These are phyloP conservation scores for Hypanus sabinus DNA, from an alignment of 2,113 vertebrate species.

Conservation along the genomic window DNA sequence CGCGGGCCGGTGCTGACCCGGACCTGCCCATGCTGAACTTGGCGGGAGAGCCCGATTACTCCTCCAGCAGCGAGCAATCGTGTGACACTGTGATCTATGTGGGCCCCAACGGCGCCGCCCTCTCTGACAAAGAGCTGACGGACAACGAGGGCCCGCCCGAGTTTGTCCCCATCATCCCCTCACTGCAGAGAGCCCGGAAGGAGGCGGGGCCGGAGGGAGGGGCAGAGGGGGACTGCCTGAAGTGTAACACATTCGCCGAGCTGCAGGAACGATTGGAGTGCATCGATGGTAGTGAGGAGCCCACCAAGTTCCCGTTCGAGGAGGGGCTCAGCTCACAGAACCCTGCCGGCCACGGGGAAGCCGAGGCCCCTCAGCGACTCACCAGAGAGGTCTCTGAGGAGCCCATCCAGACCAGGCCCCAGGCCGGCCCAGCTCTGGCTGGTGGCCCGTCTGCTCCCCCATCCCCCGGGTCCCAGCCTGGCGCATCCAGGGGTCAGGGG, in stretches of 20 bases:
- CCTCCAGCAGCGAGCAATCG: slow-evolving; percentile 96
- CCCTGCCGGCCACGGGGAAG: slow-evolving; percentile 47
- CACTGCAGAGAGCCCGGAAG: slow-evolving; percentile 70
- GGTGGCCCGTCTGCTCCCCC: slow-evolving; percentile 51
- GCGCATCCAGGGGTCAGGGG: slow-evolving; percentile 65
- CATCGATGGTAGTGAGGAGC: slow-evolving; percentile 93
- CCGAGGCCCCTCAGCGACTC: slow-evolving; percentile 56
- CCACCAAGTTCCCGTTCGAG: slow-evolving; percentile 77
- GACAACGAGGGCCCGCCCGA: slow-evolving; percentile 94
- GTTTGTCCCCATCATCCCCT: slow-evolving; percentile 90
- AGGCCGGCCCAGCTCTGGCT: slow-evolving; percentile 55
- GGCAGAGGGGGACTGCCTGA: slow-evolving; percentile 80
- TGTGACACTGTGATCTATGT: slow-evolving; percentile 97
- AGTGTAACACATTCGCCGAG: slow-evolving; percentile 97
- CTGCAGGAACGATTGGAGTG: slow-evolving; percentile 92
- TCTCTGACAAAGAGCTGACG: slow-evolving; percentile 89
- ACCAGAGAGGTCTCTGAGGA: slow-evolving; percentile 72
- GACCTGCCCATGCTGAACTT: slow-evolving; percentile 77
- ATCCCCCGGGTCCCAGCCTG: slow-evolving; percentile 58
- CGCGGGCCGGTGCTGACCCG: slow-evolving; percentile 67
- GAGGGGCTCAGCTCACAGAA: slow-evolving; percentile 60
- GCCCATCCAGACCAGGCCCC: slow-evolving; percentile 58
- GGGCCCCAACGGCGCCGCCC: slow-evolving; percentile 82
- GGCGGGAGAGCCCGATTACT: slow-evolving; percentile 88
- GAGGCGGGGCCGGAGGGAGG: slow-evolving; percentile 64